Conservation (phyloP, 2,797 vertebrate genomes). For the Eulemur coronatus region DNA sequence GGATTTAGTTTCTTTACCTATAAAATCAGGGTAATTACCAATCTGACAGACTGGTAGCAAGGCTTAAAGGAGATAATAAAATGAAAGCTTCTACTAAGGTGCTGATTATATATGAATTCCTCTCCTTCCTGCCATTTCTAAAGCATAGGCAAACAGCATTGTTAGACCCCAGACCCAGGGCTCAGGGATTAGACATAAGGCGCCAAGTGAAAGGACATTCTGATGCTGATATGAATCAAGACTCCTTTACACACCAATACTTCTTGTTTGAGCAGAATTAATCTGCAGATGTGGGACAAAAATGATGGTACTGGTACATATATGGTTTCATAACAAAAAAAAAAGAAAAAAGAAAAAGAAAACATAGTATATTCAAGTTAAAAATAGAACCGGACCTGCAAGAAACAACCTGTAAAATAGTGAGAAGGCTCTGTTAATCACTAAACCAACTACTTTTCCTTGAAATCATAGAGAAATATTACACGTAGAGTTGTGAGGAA, state of each 20-base stretch:
- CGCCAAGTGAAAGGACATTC: not conserved
- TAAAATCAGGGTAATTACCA: not conserved
- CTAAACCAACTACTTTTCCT: not conserved
- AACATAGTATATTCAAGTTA: not conserved
- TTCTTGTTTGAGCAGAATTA: not conserved
- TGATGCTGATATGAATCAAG: not conserved
- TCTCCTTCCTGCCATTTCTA: not conserved
- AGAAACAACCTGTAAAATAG: not conserved
- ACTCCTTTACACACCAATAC: not conserved
- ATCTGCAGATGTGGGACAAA: not conserved
- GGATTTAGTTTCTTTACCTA: not conserved
- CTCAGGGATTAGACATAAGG: not conserved
- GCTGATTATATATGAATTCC: not conserved
- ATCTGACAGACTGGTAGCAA: not conserved
- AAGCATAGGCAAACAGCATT: not conserved
- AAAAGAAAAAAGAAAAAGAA: not conserved
- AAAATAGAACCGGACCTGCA: not conserved
- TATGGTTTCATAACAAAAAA: not conserved
- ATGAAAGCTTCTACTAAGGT: not conserved
- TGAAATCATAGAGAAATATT: not conserved
- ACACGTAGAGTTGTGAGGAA: not conserved
- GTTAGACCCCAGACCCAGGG: not conserved
- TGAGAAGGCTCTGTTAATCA: not conserved
- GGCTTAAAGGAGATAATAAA: not conserved
- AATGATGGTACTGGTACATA: not conserved